Base-by-base conservation (phyloP, 1,140 invertebrate genomes). In the Potamilus streckersoni region DNA sequence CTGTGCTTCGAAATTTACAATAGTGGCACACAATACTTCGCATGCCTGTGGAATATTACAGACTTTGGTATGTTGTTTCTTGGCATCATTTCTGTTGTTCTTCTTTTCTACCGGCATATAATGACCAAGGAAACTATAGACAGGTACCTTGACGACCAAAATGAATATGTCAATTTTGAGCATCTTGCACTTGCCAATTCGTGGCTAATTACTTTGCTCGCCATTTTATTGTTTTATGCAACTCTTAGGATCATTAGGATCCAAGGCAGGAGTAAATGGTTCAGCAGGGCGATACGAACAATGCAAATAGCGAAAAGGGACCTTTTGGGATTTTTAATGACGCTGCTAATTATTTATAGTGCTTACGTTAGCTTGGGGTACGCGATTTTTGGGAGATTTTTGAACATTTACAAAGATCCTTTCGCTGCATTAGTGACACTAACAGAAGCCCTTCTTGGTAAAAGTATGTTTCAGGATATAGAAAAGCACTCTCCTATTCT, bases 381-480 rank as follows among this genome's bases (percentile, higher is more conserved):
- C 58, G 55, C 86, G 2, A 31, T 85, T 20, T 88, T 87, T 75
- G 77, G 79, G 5, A 68, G 67, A 31, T 57, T 72, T 12, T 61
- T 83, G 16, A 65, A 79, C n/a, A 80, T 82, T 27, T 88, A 83
- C 78, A 80, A 76, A 67, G 73, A 80, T 17, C 20, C 85, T 20
- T 80, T 82, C 49, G 75, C 78, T 20, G 69, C 83, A 20, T 78
- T 77, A 57, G 77, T 81, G 31, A 82, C 78, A 56, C 63, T 84
- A 17, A 78, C 79, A 17, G 81, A 82, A 62, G 75, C 79, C 71
- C 93, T 95, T 83, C 89, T 95, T n/a, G 95, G 95, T 2, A 94
- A 95, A 84, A 95, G 95, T 86, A 91, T 94, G 84, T 95, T 94
- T 82, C 87, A 91, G 58, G 91, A 91, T 17, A 92, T 95, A n/a